phyloP scores from a whole-genome alignment of 2,113 vertebrate genomes.

The Trachemys scripta region DNA sequence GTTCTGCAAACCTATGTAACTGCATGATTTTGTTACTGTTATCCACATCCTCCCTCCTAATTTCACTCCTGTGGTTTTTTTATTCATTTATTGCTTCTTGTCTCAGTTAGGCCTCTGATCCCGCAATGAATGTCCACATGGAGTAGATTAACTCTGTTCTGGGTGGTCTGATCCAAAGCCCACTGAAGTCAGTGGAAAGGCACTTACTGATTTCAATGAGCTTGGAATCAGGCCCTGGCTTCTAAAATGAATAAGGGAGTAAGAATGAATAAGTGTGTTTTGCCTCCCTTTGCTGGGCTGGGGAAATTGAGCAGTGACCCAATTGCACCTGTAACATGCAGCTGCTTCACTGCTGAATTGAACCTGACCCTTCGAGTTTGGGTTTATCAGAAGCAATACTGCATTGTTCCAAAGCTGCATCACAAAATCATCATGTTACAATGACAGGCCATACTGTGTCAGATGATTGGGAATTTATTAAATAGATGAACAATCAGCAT shows the following conservation, averaged over 20 bases:
- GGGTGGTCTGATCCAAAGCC: not conserved
- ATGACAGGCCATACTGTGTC: not conserved
- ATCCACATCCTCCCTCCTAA: not conserved
- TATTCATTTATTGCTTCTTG: not conserved
- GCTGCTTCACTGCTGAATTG: not conserved
- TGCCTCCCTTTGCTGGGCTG: not conserved
- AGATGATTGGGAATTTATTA: not conserved
- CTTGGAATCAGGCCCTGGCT: not conserved
- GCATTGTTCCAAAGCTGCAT: not conserved
- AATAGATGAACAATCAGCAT: not conserved
- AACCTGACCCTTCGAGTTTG: not conserved
- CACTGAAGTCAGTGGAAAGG: not conserved
- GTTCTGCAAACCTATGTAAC: not conserved
- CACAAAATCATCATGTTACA: not conserved
- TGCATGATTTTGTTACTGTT: not conserved
- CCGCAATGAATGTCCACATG: not conserved
- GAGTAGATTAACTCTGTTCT: not conserved
- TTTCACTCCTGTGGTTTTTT: not conserved
- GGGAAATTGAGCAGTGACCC: not conserved
- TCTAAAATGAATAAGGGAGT: not conserved
- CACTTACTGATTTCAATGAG: rapidly evolving
- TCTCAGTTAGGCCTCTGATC: not conserved
- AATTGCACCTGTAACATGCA: not conserved
- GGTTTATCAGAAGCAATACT: not conserved
- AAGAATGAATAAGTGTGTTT: not conserved